phyloP scores from a whole-genome alignment of 2,113 vertebrate genomes.

The Oncorhynchus gorbuscha region DNA sequence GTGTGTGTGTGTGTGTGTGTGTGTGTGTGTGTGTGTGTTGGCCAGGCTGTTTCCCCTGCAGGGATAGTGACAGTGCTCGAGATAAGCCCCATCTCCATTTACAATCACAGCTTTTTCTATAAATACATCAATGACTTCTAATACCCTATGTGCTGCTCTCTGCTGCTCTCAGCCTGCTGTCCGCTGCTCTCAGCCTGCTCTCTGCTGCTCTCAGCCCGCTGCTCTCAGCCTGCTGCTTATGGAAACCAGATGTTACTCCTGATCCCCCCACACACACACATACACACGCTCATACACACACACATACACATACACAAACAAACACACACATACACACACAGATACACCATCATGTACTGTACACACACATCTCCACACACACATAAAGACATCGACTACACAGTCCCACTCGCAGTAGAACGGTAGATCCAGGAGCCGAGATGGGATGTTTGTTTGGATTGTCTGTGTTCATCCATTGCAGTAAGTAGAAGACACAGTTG shows the following conservation, averaged over 20 bases:
- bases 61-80: slow-evolving; percentile 63
- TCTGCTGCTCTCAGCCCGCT: slow-evolving; percentile 75
- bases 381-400: no score
- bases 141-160: slow-evolving; percentile 81
- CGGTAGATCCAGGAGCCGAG: no score
- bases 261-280: background rate
- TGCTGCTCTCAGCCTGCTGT: slow-evolving; percentile 21
- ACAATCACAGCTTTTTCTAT: slow-evolving; percentile 76
- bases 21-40: no score
- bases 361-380: slow-evolving; percentile 15
- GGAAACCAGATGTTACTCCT: slow-evolving; percentile 85
- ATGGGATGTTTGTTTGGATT: no score
- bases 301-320: background rate
- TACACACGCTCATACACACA: background rate
- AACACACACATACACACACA: background rate
- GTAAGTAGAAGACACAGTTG: no score
- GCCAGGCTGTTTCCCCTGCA: slow-evolving; percentile 46
- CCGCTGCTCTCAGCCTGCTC: slow-evolving; percentile 75
- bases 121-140: no score
- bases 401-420: slow-evolving; percentile 6
- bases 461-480: no score
- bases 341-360: background rate
- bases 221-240: slow-evolving; percentile 67
- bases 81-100: slow-evolving; percentile 74
- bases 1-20: no score